Evolutionary conservation across 35 echinoderm and acorn worm genomes (phyloP).

Genomic region (Stichopus chloronotus): DNA sequence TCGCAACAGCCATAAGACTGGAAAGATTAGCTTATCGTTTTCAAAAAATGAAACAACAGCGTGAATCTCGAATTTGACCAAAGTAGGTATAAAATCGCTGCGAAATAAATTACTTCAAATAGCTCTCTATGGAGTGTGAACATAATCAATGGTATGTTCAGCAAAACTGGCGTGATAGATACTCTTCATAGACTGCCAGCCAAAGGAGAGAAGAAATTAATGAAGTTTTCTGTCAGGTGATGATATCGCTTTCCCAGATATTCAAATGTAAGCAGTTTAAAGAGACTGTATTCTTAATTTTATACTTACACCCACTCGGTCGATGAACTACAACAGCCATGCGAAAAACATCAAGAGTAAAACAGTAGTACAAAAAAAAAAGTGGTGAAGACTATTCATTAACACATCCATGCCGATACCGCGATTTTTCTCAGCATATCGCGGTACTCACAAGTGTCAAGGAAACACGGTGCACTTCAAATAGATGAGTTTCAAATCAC

Average conservation of each 20-base stretch:
- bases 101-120: too few species aligned
- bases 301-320: constrained; percentile 72
- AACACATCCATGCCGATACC: constrained; percentile 50
- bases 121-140: too few species aligned
- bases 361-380: constrained; percentile 34
- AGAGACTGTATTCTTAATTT: background rate
- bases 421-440: constrained; percentile 36
- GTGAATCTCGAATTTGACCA: too few species aligned
- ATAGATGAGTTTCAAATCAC: constrained; percentile 34
- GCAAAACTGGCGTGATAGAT: too few species aligned
- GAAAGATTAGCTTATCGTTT: too few species aligned
- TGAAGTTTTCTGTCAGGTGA: background rate
- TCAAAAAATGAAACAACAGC: too few species aligned
- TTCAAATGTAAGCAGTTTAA: background rate
- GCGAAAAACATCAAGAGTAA: constrained; percentile 59
- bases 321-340: constrained; percentile 69
- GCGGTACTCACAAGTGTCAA: constrained; percentile 22
- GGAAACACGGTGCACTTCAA: constrained; percentile 32
- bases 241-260: background rate
- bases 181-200: background rate
- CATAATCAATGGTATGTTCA: too few species aligned
- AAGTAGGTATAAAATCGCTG: too few species aligned
- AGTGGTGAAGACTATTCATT: constrained; percentile 29
- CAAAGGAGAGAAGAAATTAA: background rate
- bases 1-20: too few species aligned